Evolutionary conservation across 2,888 invertebrate genomes (phyloP).

Genomic region (Melanophora roralis): DNA sequence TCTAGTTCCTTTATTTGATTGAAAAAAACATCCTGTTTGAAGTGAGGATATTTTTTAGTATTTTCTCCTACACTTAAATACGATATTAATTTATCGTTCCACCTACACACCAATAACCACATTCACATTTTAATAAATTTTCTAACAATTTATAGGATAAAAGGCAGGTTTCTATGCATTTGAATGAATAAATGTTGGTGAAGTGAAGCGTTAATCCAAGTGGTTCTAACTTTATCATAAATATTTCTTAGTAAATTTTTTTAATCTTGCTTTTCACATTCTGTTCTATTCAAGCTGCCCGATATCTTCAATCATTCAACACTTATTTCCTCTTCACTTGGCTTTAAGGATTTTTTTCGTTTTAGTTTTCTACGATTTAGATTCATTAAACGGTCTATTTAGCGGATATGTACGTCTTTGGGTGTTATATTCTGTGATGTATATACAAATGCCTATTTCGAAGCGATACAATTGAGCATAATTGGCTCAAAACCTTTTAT

Average conservation of each 20-base stretch:
- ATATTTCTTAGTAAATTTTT: neutral
- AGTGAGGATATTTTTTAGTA: neutral
- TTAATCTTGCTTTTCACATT: too few species aligned
- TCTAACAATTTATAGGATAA: neutral
- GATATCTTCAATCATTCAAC: neutral
- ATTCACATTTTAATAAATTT: neutral
- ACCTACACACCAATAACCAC: slow-evolving; percentile 11
- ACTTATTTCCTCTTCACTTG: neutral
- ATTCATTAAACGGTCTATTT: neutral
- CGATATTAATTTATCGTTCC: slow-evolving; percentile 42
- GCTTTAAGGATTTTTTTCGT: neutral
- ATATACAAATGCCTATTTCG: slow-evolving; percentile 49
- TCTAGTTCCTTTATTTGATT: neutral
- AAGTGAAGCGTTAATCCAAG: slow-evolving; percentile 29
- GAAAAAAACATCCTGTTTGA: slow-evolving; percentile 20
- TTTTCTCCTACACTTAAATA: neutral
- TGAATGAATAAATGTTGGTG: neutral
- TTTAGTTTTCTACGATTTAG: neutral
- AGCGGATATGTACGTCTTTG: neutral
- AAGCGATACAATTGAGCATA: neutral
- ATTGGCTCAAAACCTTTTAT: neutral
- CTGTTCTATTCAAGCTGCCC: neutral
- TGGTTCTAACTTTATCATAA: slow-evolving; percentile 38
- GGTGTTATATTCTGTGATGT: slow-evolving; percentile 18
- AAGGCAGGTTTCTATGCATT: neutral